Percentiles rank a stretch among this genome's conserved stretches.
Evolutionary conservation across 2,797 vertebrate species (phyloP).

Genomic region (Lophotriccus pileatus): DNA sequence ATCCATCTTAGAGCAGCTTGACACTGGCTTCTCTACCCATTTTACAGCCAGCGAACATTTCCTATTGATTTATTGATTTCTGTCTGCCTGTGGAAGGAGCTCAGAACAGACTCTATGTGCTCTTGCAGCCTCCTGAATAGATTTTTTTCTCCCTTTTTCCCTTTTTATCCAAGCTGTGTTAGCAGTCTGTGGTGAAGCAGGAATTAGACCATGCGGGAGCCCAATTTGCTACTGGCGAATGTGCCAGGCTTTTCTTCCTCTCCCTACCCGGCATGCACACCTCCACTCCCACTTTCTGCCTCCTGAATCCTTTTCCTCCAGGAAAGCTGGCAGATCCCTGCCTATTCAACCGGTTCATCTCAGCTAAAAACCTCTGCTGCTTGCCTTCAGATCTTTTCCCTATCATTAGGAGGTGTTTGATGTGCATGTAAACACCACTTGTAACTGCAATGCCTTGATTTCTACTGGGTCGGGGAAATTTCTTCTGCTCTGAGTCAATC

Average conservation of each 20-base stretch:
- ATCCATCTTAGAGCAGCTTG: constrained; percentile 92
- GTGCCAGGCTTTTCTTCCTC: constrained; percentile 73
- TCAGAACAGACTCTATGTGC: constrained; percentile 88
- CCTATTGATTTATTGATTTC: constrained; percentile 98
- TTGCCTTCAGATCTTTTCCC: not conserved
- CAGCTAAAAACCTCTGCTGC: not conserved
- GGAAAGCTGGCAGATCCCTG: not conserved
- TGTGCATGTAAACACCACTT: not conserved
- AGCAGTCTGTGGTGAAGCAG: constrained; percentile 80
- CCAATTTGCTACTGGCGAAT: constrained; percentile 82
- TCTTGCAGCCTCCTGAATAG: constrained; percentile 83
- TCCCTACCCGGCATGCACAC: not conserved
- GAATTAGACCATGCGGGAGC: constrained; percentile 90
- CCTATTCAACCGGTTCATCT: not conserved
- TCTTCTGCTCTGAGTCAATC: constrained; percentile 1
- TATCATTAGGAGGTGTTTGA: constrained; percentile 11
- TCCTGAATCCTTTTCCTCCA: not conserved
- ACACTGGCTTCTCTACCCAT: constrained; percentile 89
- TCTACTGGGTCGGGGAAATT: not conserved
- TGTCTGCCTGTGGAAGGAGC: constrained; percentile 92
- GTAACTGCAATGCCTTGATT: not conserved
- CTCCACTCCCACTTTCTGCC: not conserved
- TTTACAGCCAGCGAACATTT: constrained; percentile 95
- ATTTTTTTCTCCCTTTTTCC: constrained; percentile 85
- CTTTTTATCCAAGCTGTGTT: constrained; percentile 85